Percentiles rank a stretch among this genome's conserved stretches.
Evolutionary conservation across 2,888 invertebrate species (phyloP).

Genomic region (Sesia bembeciformis): DNA sequence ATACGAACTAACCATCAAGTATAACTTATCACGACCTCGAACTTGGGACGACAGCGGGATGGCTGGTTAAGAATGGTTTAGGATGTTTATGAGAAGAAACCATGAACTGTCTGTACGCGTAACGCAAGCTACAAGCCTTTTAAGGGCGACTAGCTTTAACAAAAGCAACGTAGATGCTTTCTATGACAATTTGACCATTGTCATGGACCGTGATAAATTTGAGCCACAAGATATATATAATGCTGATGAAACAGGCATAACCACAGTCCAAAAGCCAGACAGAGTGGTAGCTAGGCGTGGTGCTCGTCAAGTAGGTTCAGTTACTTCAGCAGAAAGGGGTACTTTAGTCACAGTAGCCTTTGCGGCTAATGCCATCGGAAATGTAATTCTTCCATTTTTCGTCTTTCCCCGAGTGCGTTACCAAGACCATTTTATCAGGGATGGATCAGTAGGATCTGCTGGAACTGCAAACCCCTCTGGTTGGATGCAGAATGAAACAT

Average conservation of each 20-base stretch:
- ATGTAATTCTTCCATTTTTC: constrained; percentile 3
- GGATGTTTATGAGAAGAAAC: constrained; percentile 14
- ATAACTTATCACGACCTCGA: constrained; percentile 4
- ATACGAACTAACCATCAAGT: constrained; percentile 11
- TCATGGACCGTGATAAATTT: constrained; percentile 3
- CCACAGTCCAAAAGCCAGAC: background rate
- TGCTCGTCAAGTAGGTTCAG: constrained; percentile 7
- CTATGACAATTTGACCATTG: background rate
- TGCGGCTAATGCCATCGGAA: constrained; percentile 6
- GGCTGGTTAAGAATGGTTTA: constrained; percentile 17
- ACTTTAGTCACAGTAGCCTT: constrained; percentile 8
- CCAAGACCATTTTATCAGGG: constrained; percentile 11
- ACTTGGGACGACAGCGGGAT: constrained; percentile 12
- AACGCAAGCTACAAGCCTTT: constrained; percentile 17
- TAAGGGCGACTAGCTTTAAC: constrained; percentile 16
- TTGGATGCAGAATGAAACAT: constrained; percentile 9
- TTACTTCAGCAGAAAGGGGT: constrained; percentile 10
- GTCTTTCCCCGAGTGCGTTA: constrained; percentile 9
- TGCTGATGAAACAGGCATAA: constrained; percentile 1
- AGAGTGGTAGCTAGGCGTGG: constrained; percentile 1
- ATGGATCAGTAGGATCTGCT: constrained; percentile 9
- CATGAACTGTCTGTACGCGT: constrained; percentile 14
- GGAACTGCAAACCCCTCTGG: constrained; percentile 9
- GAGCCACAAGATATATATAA: constrained; percentile 3
- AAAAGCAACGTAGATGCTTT: constrained; percentile 10